Evolutionary conservation across 2,888 invertebrate species (phyloP).

Genomic region (Adelphocoris suturalis): DNA sequence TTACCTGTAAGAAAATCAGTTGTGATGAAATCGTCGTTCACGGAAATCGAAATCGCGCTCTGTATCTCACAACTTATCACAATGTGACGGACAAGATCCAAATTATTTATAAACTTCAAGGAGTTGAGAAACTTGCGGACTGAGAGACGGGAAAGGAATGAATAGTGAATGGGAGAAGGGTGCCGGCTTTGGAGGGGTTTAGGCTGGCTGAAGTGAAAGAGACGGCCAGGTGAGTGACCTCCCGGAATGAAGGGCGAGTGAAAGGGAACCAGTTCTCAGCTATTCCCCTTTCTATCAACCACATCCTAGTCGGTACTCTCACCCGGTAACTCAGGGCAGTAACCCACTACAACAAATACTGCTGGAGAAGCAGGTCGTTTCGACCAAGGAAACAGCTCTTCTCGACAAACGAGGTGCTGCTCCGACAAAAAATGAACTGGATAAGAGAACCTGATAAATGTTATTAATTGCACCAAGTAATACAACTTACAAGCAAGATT

Average conservation of each 20-base stretch:
- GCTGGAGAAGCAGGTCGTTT: constrained; percentile 37
- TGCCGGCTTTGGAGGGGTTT: no score
- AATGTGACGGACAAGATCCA: not conserved
- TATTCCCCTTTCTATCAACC: not conserved
- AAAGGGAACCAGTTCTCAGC: not conserved
- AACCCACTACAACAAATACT: constrained; percentile 16
- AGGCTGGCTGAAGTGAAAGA: not conserved
- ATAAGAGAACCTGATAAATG: no score
- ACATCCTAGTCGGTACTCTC: no score
- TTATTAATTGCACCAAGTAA: no score
- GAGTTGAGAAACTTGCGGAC: not conserved
- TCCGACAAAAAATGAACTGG: no score
- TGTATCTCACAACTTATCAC: not conserved
- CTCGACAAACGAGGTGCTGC: no score
- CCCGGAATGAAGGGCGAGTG: constrained; percentile 20
- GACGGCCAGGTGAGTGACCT: constrained; percentile 21
- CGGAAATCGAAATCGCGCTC: not conserved
- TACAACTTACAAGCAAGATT: no score
- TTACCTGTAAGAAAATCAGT: not conserved
- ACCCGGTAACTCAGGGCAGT: not conserved
- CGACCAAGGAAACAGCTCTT: not conserved
- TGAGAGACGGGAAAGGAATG: not conserved
- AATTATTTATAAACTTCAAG: not conserved
- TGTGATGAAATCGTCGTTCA: not conserved
- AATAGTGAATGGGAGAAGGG: not conserved